phyloP scores from a whole-genome alignment of 2,888 invertebrate genomes.

The Acrobasis consociella region DNA sequence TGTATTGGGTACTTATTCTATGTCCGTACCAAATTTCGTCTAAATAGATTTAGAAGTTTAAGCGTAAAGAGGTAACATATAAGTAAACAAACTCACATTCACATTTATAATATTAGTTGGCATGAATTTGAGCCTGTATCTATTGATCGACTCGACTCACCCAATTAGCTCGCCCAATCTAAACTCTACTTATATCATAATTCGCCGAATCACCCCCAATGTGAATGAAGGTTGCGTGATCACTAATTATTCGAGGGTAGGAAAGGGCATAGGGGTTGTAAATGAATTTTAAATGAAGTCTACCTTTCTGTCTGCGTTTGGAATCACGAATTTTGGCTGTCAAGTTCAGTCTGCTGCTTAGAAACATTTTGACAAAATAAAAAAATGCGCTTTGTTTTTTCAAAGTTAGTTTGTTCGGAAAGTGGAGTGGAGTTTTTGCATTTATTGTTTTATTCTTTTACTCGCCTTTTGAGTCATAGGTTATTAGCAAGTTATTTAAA shows the following conservation, averaged over 20 bases:
- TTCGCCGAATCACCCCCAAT: conserved; percentile 40
- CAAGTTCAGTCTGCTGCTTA: conserved; percentile 9
- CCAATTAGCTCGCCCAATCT: conserved; percentile 1
- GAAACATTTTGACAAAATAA: neutral
- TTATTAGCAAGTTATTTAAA: too few relatives aligned
- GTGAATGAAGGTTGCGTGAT: conserved; percentile 63
- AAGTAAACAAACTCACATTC: too few relatives aligned
- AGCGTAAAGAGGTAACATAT: too few relatives aligned
- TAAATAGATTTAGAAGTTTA: too few relatives aligned
- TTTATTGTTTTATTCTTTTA: too few relatives aligned
- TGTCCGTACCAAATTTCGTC: too few relatives aligned
- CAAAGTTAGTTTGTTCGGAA: too few relatives aligned
- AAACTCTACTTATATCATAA: conserved; percentile 38
- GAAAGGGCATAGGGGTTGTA: conserved; percentile 22
- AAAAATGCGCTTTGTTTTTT: neutral
- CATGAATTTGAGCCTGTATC: too few relatives aligned
- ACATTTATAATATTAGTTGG: too few relatives aligned
- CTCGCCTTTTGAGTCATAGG: too few relatives aligned
- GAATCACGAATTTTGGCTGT: conserved; percentile 9
- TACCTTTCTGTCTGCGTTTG: conserved; percentile 13
- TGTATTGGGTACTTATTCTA: too few relatives aligned
- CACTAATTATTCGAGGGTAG: conserved; percentile 48
- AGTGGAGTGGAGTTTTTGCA: too few relatives aligned
- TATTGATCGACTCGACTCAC: neutral
- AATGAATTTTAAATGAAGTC: conserved; percentile 23